Evolutionary conservation across 2,113 vertebrate genomes (phyloP).

Genomic region (Siniperca knerii): DNA sequence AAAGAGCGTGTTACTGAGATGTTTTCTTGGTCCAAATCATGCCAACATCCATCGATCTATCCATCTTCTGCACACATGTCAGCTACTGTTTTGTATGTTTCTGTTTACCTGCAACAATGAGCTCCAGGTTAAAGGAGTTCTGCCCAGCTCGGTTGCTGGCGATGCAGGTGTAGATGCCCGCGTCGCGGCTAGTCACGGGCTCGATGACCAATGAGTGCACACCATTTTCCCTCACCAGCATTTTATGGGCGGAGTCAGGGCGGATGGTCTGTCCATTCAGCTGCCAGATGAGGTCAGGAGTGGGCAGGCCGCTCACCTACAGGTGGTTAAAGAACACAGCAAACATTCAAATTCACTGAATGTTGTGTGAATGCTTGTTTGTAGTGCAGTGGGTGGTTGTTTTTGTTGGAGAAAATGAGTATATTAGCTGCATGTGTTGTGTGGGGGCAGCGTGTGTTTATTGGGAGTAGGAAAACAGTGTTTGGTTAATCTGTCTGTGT

Average conservation of each 20-base stretch:
- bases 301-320: conserved; percentile 96
- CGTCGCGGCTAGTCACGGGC: conserved; percentile 92
- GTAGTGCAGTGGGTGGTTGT: neutral
- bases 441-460: conserved; percentile 19
- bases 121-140: conserved; percentile 97
- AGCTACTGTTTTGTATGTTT: neutral
- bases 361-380: neutral
- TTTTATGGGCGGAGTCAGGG: conserved; percentile 94
- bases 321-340: neutral
- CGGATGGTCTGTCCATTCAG: conserved; percentile 93
- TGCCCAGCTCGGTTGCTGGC: conserved; percentile 97
- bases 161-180: conserved; percentile 95
- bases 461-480: conserved; percentile 42
- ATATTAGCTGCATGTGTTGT: conserved; percentile 28
- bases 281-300: conserved; percentile 96
- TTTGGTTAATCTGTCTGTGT: conserved; percentile 49
- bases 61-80: too few relatives aligned
- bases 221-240: conserved; percentile 96
- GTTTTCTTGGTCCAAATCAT: neutral
- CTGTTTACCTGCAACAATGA: conserved; percentile 92
- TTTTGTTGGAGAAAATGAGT: conserved; percentile 23
- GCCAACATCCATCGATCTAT: too few relatives aligned
- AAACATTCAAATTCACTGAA: neutral
- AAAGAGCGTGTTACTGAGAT: neutral
- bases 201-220: conserved; percentile 97